Evolutionary conservation across 2,113 vertebrate genomes (phyloP).

Genomic region (Cisticola juncidis): DNA sequence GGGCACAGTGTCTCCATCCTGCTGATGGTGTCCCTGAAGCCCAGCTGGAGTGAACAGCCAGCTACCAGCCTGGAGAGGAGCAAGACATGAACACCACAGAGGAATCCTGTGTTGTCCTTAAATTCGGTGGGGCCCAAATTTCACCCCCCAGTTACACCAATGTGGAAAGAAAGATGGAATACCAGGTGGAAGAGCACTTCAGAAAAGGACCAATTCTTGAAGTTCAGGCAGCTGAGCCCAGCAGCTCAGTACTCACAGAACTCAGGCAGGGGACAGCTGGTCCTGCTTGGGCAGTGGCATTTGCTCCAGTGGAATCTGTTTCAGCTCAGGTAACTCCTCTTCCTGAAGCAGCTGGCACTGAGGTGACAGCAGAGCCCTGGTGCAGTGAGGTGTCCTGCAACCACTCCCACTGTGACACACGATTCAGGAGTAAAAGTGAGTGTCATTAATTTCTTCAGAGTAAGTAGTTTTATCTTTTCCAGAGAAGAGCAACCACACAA

Average conservation of each 20-base stretch:
- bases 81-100: not conserved
- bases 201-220: not conserved
- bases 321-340: not conserved
- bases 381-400: not conserved
- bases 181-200: not conserved
- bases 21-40: not conserved
- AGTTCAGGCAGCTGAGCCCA: not conserved
- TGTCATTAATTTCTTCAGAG: not conserved
- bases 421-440: not conserved
- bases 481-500: not conserved
- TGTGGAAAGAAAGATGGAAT: not conserved
- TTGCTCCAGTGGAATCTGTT: not conserved
- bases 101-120: not conserved
- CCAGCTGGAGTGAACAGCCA: not conserved
- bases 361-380: not conserved
- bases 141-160: not conserved
- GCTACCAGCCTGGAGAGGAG: not conserved
- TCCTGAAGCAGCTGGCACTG: not conserved
- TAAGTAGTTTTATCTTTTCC: not conserved
- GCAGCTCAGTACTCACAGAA: not conserved
- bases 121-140: not conserved
- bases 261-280: accelerated
- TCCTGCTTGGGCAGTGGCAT: not conserved
- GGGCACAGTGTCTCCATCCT: not conserved
- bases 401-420: not conserved